phyloP scores from a whole-genome alignment of 2,113 vertebrate species.

The Rhagologus leucostigma region DNA sequence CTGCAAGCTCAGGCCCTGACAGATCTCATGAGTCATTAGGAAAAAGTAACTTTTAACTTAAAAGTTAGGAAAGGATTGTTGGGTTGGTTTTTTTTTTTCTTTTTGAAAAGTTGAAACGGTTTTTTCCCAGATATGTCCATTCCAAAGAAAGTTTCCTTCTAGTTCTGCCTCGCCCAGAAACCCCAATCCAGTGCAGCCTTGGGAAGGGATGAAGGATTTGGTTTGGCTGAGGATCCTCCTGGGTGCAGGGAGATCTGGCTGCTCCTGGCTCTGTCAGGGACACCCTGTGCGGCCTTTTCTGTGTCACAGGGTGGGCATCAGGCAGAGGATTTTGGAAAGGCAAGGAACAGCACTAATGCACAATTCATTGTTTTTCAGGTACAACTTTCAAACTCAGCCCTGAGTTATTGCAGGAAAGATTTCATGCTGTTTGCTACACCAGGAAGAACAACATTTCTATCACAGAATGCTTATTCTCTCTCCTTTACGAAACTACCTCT shows the following conservation, averaged over 20 bases:
- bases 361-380: neutral
- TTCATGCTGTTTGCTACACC: neutral
- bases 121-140: neutral
- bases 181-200: neutral
- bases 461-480: neutral
- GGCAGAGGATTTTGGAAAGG: neutral
- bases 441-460: neutral
- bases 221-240: neutral
- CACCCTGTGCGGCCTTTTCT: neutral
- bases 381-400: neutral
- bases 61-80: neutral
- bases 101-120: neutral
- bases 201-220: neutral
- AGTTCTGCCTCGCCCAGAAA: neutral
- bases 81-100: neutral
- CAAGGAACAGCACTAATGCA: neutral
- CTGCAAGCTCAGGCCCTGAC: neutral
- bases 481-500: neutral
- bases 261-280: neutral
- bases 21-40: neutral
- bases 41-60: neutral
- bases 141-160: neutral
- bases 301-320: neutral
- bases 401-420: neutral
- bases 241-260: neutral